Evolutionary conservation across 2,888 invertebrate genomes (phyloP).

Genomic region (Spodoptera picta): DNA sequence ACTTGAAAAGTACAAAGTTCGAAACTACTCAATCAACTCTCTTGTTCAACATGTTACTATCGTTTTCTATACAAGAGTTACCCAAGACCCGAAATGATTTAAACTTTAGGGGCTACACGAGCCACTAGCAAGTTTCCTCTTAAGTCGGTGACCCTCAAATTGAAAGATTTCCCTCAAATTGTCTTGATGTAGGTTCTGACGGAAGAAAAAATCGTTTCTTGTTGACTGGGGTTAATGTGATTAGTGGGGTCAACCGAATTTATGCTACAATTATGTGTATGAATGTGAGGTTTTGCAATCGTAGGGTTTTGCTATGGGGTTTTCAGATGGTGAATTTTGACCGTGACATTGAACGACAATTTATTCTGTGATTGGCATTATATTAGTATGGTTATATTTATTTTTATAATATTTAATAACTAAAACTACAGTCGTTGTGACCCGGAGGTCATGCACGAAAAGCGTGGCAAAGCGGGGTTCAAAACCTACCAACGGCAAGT

Average conservation of each 20-base stretch:
- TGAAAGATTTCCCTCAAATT: constrained; percentile 27
- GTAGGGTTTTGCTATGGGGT: too few relatives aligned
- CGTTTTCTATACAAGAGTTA: constrained; percentile 18
- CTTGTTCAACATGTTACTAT: constrained; percentile 2
- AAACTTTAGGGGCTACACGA: constrained; percentile 31
- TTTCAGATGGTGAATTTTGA: too few relatives aligned
- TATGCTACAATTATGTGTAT: background rate
- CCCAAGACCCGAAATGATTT: constrained; percentile 24
- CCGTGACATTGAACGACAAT: too few relatives aligned
- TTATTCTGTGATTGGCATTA: too few relatives aligned
- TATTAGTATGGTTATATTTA: too few relatives aligned
- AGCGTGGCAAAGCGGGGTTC: too few relatives aligned
- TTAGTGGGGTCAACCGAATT: constrained; percentile 15
- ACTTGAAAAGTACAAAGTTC: too few relatives aligned
- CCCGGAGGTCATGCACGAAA: too few relatives aligned
- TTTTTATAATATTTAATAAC: too few relatives aligned
- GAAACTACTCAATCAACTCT: constrained; percentile 22
- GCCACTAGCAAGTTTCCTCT: constrained; percentile 39
- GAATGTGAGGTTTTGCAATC: too few relatives aligned
- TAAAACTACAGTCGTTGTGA: too few relatives aligned
- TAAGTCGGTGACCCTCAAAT: constrained; percentile 20
- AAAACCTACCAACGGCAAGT: too few relatives aligned
- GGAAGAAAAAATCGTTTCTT: constrained; percentile 21
- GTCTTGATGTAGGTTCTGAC: constrained; percentile 19
- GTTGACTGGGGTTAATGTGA: constrained; percentile 9